Base-by-base conservation (phyloP, 2,113 vertebrate species). In the Lates calcarifer region DNA sequence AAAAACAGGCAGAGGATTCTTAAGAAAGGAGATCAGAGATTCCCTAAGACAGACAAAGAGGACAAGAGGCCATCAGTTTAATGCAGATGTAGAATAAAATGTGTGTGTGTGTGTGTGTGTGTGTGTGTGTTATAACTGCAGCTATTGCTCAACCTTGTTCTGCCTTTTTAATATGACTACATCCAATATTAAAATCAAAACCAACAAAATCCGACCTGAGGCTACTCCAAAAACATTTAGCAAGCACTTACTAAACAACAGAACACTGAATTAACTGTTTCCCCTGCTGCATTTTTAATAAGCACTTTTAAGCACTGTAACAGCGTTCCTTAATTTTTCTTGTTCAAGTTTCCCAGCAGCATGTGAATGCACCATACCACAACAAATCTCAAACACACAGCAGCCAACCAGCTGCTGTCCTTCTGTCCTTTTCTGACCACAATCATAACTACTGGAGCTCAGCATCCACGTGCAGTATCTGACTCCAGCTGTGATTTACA, bases 201-300 rank as follows among this genome's bases (percentile, higher is more conserved):
- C 17, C 15, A 63, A 58, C 14, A 58, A 58, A 53, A 65, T 13
- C 12, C n/a, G 55, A 62, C 35, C 14, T 41, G 18, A 63, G 51
- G 55, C 29, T 6, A 26, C 28, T 68, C 55, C 1, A 65, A 56
- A 69, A 65, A 12, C 31, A 67, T 29, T 66, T 17, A 74, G 39
- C 12, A 5, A 68, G 55, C 60, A 67, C 39, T 62, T 37, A 6
- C 22, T 7, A 33, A 58, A 29, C 37, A 67, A 41, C 45, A 71
- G 9, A 56, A 62, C 20, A 49, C 37, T n/a, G 31, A 60, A 56
- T 66, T 69, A 49, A 70, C 13, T 73, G 45, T 72, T 69, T 58
- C 15, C 43, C 53, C n/a, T 10, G 7, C 11, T 87, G 26, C 41
- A 71, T 73, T 60, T 82, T 88, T 68, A 67, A 85, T 76, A 43